These are phyloP conservation scores for Urechis unicinctus DNA, from an alignment of 2,888 invertebrate species.

Conservation along the genomic window DNA sequence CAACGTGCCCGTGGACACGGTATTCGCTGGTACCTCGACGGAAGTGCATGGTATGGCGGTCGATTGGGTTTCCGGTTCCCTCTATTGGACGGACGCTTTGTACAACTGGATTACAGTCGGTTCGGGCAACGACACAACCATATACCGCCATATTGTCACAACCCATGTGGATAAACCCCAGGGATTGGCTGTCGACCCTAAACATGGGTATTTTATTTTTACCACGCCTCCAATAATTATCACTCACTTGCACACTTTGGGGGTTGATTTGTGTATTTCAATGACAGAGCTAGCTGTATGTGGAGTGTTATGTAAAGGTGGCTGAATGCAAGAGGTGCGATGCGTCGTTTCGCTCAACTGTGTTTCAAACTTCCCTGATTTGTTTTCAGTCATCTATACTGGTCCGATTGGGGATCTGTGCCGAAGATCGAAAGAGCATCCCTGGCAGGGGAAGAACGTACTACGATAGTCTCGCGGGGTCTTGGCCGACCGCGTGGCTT, in stretches of 20 bases:
- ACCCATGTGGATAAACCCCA: slow-evolving; percentile 31
- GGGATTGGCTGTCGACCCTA: slow-evolving; percentile 37
- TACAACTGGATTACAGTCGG: slow-evolving; percentile 46
- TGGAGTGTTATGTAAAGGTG: not conserved
- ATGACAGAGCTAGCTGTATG: no score
- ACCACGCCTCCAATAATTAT: no score
- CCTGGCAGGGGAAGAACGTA: slow-evolving; percentile 10
- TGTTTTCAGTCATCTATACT: slow-evolving; percentile 12
- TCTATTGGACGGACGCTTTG: slow-evolving; percentile 42
- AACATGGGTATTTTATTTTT: slow-evolving; percentile 32
- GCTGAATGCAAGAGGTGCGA: no score
- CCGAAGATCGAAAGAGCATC: slow-evolving; percentile 15
- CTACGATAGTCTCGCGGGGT: slow-evolving; percentile 3
- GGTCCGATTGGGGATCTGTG: slow-evolving; percentile 13
- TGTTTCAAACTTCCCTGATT: not conserved
- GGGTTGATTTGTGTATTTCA: not conserved
- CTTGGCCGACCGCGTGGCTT: slow-evolving; percentile 13
- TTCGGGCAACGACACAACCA: not conserved
- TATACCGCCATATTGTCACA: slow-evolving; percentile 11
- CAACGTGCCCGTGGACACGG: not conserved
- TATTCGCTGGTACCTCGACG: slow-evolving; percentile 9
- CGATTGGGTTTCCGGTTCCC: slow-evolving; percentile 37
- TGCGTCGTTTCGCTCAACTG: no score
- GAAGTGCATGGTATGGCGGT: slow-evolving; percentile 38
- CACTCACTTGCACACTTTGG: not conserved